These are phyloP conservation scores for Mesaphorura yosii DNA, from an alignment of 1,140 invertebrate genomes.

Conservation along the genomic window DNA sequence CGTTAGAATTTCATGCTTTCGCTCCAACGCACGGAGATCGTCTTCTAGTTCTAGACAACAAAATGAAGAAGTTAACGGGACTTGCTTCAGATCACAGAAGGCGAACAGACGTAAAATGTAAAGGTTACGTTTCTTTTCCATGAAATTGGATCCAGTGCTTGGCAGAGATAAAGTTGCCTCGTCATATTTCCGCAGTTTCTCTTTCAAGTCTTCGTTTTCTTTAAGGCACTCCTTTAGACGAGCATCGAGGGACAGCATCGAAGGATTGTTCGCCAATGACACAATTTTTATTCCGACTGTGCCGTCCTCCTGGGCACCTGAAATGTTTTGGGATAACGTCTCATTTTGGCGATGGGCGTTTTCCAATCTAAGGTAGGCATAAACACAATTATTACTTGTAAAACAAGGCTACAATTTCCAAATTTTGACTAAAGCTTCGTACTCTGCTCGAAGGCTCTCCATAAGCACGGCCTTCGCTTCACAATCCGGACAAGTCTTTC, in stretches of 20 bases:
- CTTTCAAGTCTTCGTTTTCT: constrained; percentile 25
- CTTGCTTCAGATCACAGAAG: not conserved
- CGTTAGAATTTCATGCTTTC: constrained; percentile 23
- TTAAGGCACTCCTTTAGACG: constrained; percentile 16
- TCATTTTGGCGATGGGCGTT: not conserved
- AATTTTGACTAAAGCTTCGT: too few species aligned
- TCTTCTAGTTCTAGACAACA: constrained; percentile 21
- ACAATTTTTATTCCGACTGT: constrained; percentile 24
- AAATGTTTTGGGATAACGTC: not conserved
- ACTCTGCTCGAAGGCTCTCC: constrained; percentile 14
- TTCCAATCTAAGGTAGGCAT: constrained; percentile 10
- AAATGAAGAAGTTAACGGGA: not conserved
- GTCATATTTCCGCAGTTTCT: constrained; percentile 9
- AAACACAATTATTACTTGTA: constrained; percentile 7
- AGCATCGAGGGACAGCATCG: constrained; percentile 18
- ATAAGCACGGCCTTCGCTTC: constrained; percentile 8
- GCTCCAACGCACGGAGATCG: constrained; percentile 13
- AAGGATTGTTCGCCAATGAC: constrained; percentile 27
- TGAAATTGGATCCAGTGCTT: not conserved
- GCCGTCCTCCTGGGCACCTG: not conserved
- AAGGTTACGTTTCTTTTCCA: constrained; percentile 18
- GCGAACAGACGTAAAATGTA: not conserved
- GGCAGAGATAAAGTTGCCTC: constrained; percentile 1
- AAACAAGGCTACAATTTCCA: too few species aligned
- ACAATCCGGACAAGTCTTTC: constrained; percentile 19